phyloP scores from a whole-genome alignment of 37 sponge, comb jelly and placozoan species.

The Beroe ovata region DNA sequence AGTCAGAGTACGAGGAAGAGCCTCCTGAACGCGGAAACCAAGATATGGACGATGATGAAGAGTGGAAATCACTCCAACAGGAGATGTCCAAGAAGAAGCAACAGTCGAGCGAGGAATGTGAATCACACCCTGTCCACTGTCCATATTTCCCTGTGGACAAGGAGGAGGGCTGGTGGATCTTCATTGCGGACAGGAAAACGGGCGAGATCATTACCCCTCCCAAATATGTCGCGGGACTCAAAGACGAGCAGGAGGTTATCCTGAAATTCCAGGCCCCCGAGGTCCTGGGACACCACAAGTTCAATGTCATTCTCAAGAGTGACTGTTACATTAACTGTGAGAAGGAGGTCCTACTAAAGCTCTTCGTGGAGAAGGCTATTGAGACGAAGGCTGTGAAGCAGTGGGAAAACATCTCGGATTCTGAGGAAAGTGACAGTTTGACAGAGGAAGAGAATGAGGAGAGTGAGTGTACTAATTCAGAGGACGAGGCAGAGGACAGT shows the following conservation, averaged over 20 bases:
- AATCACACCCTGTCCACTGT: slow-evolving; percentile 79
- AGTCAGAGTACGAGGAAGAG: slow-evolving; percentile 18
- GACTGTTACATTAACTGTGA: slow-evolving; percentile 80
- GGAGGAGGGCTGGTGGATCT: slow-evolving; percentile 93
- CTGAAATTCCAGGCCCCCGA: slow-evolving; percentile 78
- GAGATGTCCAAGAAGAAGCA: slow-evolving; percentile 73
- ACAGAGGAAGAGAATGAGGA: slow-evolving; percentile 5
- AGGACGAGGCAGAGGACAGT: slow-evolving; percentile 25
- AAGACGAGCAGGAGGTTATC: slow-evolving; percentile 69
- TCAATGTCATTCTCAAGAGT: slow-evolving; percentile 75
- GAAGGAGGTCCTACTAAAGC: slow-evolving; percentile 72
- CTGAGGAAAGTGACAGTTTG: slow-evolving; percentile 57
- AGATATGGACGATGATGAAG: slow-evolving; percentile 76
- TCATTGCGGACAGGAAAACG: slow-evolving; percentile 75
- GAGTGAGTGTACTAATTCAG: background rate
- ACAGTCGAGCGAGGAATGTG: slow-evolving; percentile 14
- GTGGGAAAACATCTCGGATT: slow-evolving; percentile 50
- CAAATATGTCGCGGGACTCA: slow-evolving; percentile 74
- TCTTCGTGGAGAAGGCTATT: slow-evolving; percentile 53
- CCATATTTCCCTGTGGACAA: slow-evolving; percentile 88
- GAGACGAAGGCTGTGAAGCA: slow-evolving; percentile 63
- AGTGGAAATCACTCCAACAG: slow-evolving; percentile 79
- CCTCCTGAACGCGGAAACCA: background rate
- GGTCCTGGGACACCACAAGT: slow-evolving; percentile 69
- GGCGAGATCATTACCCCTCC: slow-evolving; percentile 73